phyloP scores from a whole-genome alignment of 2,888 invertebrate species.

The Drosophila rellima region DNA sequence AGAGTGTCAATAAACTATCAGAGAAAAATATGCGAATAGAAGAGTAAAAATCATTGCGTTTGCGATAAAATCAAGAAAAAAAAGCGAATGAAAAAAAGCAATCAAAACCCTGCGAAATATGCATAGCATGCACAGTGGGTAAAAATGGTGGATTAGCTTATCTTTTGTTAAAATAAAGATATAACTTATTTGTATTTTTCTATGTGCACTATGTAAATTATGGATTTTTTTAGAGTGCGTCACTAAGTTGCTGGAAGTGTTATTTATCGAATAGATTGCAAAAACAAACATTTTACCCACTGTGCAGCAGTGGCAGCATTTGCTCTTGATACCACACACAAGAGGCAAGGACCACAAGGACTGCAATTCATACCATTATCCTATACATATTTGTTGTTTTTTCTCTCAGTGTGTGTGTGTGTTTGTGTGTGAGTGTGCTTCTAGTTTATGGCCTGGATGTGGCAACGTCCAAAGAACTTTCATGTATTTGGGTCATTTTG shows the following conservation, averaged over 20 bases:
- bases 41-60: slow-evolving; percentile 14
- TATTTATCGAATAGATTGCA: too few species aligned
- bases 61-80: slow-evolving; percentile 28
- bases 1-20: slow-evolving; percentile 48
- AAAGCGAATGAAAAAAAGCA: slow-evolving; percentile 39
- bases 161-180: too few species aligned
- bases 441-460: slow-evolving; percentile 36
- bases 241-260: too few species aligned
- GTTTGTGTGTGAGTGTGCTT: background rate
- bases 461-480: slow-evolving; percentile 25
- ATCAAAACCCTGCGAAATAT: slow-evolving; percentile 59
- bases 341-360: slow-evolving; percentile 25
- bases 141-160: background rate
- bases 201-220: too few species aligned
- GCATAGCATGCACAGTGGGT: slow-evolving; percentile 23
- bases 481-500: slow-evolving; percentile 59
- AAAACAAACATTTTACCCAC: background rate
- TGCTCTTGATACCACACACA: slow-evolving; percentile 19
- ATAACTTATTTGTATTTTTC: too few species aligned
- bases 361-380: slow-evolving; percentile 30
- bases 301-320: slow-evolving; percentile 12
- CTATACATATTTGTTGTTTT: background rate
- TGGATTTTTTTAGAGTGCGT: too few species aligned
- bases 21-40: slow-evolving; percentile 14
- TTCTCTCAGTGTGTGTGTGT: background rate